Evolutionary conservation across 2,113 vertebrate genomes (phyloP).

Genomic region (Probosciger aterrimus): DNA sequence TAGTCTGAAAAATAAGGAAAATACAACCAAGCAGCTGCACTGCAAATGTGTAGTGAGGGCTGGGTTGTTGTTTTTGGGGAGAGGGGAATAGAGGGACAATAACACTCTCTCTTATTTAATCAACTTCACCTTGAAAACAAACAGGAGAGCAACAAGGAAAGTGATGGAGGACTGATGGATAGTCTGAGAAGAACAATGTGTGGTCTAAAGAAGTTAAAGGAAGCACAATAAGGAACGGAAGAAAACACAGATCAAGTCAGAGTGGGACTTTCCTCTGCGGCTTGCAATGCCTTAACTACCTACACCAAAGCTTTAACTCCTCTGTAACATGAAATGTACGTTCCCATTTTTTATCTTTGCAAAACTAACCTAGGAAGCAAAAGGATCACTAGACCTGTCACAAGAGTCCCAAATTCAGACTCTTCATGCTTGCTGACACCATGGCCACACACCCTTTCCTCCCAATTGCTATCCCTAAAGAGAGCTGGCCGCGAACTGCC

Average conservation of each 20-base stretch:
- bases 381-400: not conserved
- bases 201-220: not conserved
- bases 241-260: not conserved
- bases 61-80: not conserved
- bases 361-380: not conserved
- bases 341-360: not conserved
- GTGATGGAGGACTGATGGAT: not conserved
- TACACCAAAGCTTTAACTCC: not conserved
- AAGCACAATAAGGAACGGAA: not conserved
- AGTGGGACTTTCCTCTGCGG: not conserved
- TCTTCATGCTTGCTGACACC: accelerated
- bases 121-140: not conserved
- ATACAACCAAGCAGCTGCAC: not conserved
- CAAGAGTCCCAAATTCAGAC: not conserved
- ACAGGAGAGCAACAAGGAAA: not conserved
- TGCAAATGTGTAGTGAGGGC: not conserved
- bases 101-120: not conserved
- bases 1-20: not conserved
- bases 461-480: accelerated
- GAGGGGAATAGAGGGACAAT: not conserved
- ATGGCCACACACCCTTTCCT: not conserved
- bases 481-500: not conserved
- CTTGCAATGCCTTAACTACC: not conserved
- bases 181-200: not conserved
- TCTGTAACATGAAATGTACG: not conserved